These are phyloP conservation scores for Heterodera schachtii DNA, from an alignment of 1,140 invertebrate species.

Conservation along the genomic window DNA sequence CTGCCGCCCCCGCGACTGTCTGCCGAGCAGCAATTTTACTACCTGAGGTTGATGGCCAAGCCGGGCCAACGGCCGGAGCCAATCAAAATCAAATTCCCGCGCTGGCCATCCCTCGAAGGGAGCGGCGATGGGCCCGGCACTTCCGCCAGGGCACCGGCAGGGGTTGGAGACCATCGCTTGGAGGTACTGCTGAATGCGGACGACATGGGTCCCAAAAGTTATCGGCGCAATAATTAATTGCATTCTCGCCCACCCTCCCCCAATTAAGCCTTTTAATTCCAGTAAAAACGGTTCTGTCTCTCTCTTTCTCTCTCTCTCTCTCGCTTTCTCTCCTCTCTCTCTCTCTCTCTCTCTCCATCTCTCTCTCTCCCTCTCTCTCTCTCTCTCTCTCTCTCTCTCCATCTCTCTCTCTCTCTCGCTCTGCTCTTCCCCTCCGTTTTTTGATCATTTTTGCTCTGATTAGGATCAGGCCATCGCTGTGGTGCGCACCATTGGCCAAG, in stretches of 20 bases:
- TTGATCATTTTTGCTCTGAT: too few relatives aligned
- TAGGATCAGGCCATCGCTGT: conserved; percentile 97
- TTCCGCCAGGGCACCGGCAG: conserved; percentile 2
- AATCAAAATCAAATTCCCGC: conserved; percentile 64
- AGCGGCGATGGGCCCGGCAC: conserved; percentile 14
- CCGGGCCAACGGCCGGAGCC: conserved; percentile 59
- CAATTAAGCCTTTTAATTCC: neutral
- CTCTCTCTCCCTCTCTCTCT: too few relatives aligned
- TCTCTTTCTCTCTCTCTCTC: too few relatives aligned
- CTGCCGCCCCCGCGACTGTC: conserved; percentile 39
- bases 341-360: too few relatives aligned
- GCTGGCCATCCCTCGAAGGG: conserved; percentile 48
- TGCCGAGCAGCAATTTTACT: conserved; percentile 62
- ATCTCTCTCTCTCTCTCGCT: too few relatives aligned
- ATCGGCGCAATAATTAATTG: too few relatives aligned
- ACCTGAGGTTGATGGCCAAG: conserved; percentile 64
- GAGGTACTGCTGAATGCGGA: neutral
- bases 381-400: too few relatives aligned
- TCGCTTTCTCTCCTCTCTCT: too few relatives aligned
- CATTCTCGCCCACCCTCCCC: neutral
- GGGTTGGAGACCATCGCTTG: conserved; percentile 6
- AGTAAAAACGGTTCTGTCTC: too few relatives aligned
- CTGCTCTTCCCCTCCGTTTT: too few relatives aligned
- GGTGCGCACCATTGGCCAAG: conserved; percentile 94
- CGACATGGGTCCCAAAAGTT: too few relatives aligned